Conservation (phyloP, 2,113 vertebrate species). For the Phylloscopus whistleri region DNA sequence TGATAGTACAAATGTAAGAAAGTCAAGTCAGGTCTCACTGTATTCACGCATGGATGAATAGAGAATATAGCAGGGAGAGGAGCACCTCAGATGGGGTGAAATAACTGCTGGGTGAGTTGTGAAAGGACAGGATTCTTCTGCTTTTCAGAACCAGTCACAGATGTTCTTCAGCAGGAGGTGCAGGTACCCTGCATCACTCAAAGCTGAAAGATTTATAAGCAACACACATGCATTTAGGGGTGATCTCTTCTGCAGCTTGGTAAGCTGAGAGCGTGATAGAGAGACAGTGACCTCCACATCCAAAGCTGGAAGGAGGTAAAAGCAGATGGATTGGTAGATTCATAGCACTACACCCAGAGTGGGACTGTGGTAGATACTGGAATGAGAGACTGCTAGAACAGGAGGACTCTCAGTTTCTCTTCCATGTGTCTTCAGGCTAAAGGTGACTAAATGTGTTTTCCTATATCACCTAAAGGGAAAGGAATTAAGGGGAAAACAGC, state of each 20-base stretch:
- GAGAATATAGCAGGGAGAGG: not conserved
- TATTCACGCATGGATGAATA: not conserved
- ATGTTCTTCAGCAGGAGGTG: not conserved
- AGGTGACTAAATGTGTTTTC: not conserved
- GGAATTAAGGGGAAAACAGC: not conserved
- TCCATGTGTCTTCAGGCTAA: not conserved
- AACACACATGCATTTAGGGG: not conserved
- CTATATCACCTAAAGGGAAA: not conserved
- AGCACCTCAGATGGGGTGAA: not conserved
- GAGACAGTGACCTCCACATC: rapidly evolving
- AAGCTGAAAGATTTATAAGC: not conserved
- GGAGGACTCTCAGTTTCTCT: not conserved
- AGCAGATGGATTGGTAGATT: not conserved
- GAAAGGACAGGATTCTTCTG: not conserved
- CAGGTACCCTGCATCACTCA: rapidly evolving
- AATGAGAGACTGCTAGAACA: not conserved
- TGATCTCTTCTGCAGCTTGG: not conserved
- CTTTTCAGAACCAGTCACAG: not conserved
- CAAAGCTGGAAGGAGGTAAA: not conserved
- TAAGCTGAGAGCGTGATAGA: not conserved
- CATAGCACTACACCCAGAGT: not conserved
- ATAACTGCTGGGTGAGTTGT: not conserved
- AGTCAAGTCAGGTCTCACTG: not conserved
- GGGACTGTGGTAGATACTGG: no score
- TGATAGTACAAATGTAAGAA: slow-evolving; percentile 12